Percentiles rank a stretch among this genome's conserved stretches.
phyloP scores from a whole-genome alignment of 2,797 vertebrate species.

The Acestrorhynchus altus region DNA sequence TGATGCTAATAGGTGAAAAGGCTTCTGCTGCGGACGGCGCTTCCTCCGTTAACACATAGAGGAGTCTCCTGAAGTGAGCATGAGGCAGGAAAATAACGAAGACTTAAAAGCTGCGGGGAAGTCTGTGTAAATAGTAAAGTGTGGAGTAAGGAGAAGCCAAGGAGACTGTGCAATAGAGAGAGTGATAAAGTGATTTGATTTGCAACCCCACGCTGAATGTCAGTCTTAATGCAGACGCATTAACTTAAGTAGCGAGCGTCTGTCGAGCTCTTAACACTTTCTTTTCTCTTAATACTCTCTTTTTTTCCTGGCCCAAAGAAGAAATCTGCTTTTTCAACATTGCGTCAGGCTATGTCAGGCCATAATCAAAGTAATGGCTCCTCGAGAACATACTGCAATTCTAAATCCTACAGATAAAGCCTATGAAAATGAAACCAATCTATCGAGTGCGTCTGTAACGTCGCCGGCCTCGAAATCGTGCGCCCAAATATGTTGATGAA shows the following conservation, averaged over 20 bases:
- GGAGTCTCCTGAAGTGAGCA: neutral
- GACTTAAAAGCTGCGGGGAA: slow-evolving; percentile 15
- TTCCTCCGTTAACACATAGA: slow-evolving; percentile 52
- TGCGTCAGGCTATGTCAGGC: slow-evolving; percentile 56
- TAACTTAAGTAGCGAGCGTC: slow-evolving; percentile 46
- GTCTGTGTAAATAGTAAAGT: neutral
- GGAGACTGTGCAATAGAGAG: neutral
- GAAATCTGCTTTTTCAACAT: slow-evolving; percentile 53
- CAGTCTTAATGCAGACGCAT: slow-evolving; percentile 43
- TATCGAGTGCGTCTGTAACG: slow-evolving; percentile 41
- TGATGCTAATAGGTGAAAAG: slow-evolving; percentile 55
- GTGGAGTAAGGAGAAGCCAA: slow-evolving; percentile 6
- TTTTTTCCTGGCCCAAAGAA: slow-evolving; percentile 21
- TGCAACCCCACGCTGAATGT: slow-evolving; percentile 16
- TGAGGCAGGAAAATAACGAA: neutral
- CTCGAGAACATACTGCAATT: slow-evolving; percentile 42
- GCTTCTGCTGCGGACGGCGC: slow-evolving; percentile 44
- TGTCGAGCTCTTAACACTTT: slow-evolving; percentile 48
- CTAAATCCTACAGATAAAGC: slow-evolving; percentile 27
- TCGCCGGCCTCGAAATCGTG: neutral
- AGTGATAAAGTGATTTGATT: slow-evolving; percentile 23
- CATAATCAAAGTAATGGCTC: slow-evolving; percentile 59
- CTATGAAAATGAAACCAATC: slow-evolving; percentile 49
- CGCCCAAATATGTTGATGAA: slow-evolving; percentile 34
- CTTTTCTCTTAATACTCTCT: slow-evolving; percentile 32